Conservation (phyloP, 2,113 vertebrate species). For the Pachypanchax playfairii region DNA sequence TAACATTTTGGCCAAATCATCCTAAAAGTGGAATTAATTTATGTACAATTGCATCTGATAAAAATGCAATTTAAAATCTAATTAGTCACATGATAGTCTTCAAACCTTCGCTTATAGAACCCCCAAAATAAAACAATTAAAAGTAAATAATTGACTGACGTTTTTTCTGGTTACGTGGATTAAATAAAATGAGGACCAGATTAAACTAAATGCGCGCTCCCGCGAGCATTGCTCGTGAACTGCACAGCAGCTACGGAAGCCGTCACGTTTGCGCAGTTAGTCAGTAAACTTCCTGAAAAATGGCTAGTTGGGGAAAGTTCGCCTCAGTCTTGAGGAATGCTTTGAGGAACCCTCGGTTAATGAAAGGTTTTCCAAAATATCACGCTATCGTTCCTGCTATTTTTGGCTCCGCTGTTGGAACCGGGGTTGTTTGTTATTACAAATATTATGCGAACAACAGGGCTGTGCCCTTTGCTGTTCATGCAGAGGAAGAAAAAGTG, state of each 20-base stretch:
- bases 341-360: slow-evolving; percentile 13
- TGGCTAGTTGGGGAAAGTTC: slow-evolving; percentile 59
- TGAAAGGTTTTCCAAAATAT: neutral
- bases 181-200: too few relatives aligned
- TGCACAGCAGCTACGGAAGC: slow-evolving; percentile 38
- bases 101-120: too few relatives aligned
- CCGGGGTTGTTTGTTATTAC: slow-evolving; percentile 45
- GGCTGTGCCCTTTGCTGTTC: slow-evolving; percentile 47
- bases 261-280: neutral
- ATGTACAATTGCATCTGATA: too few relatives aligned
- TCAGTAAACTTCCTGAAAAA: slow-evolving; percentile 34
- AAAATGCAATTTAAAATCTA: too few relatives aligned
- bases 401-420: slow-evolving; percentile 38
- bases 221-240: too few relatives aligned
- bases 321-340: slow-evolving; percentile 12
- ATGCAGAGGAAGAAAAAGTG: slow-evolving; percentile 58
- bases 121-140: too few relatives aligned
- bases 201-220: too few relatives aligned
- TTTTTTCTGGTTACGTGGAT: too few relatives aligned
- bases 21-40: too few relatives aligned
- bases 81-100: too few relatives aligned
- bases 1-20: too few relatives aligned
- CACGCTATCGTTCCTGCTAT: slow-evolving; percentile 28
- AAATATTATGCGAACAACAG: slow-evolving; percentile 1
- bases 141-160: too few relatives aligned